Base-by-base conservation (phyloP, 2,888 invertebrate genomes). In the Lycocerus yunnanus region DNA sequence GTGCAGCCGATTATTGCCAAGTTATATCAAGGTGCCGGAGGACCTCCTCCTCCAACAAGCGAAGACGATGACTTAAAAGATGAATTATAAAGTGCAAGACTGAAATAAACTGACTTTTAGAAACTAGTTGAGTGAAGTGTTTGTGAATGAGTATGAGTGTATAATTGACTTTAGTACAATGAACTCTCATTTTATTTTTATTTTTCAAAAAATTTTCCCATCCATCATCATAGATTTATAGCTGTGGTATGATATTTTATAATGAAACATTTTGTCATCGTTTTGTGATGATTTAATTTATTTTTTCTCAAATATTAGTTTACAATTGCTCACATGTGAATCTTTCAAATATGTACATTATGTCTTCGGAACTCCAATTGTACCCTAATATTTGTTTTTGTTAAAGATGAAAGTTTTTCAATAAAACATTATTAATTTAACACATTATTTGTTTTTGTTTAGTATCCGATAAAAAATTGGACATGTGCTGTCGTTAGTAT, bases 1-100 rank as follows among this genome's bases (percentile, higher is more conserved):
- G 97, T 98, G 0, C 97, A 98, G 86, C 99, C 99, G 9, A 99
- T 99, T 86, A 96, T 99, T 84, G 94, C 97, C 71, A 99, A 99
- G 89, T 88, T 99, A 80, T 99, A 99, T 88, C 95, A 97, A 85
- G 94, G 94, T 20, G 90, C 93, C 77, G 96, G 95, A 15, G 94
- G 94, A 18, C 91, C 91, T 13, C 94, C 95, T 15, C 94, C 95
- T 15, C 92, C 93, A 43, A 87, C 90, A 20, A 89, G 91, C 15
- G 92, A 90, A 61, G 92, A 91, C 0, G 93, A 92, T 0, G 93
- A 92, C 1, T 93, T 95, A 83, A 95, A 94, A 87, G 96, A 96
- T 87, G 95, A 96, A 89, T 91, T 96, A 90, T 96, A 89, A 89
- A 80, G 80, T 75, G 81, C 78, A 84, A 85, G 85, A 85, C 84